Evolutionary conservation across 2,797 vertebrate genomes (phyloP).

Genomic region (Myioborus miniatus): DNA sequence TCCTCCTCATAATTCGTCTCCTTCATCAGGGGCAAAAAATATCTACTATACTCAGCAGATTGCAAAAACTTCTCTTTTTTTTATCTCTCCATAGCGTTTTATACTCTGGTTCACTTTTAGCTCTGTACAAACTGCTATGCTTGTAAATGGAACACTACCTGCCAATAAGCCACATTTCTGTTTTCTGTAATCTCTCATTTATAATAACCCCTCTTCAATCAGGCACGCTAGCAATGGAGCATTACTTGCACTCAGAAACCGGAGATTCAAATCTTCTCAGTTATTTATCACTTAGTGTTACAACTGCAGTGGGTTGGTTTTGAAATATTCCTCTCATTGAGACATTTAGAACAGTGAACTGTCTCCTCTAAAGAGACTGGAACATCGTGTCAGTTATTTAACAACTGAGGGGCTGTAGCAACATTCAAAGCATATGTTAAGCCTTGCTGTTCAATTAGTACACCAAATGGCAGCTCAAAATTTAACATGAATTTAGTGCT

Average conservation of each 20-base stretch:
- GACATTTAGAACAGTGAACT: not conserved
- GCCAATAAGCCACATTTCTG: not conserved
- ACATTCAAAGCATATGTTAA: not conserved
- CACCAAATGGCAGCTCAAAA: constrained; percentile 17
- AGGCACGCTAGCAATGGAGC: not conserved
- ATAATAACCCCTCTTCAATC: not conserved
- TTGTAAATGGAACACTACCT: not conserved
- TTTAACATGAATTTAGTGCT: not conserved
- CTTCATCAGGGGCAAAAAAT: not conserved
- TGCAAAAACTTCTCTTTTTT: not conserved
- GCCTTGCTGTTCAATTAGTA: not conserved
- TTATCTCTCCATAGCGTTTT: not conserved
- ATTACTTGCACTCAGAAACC: not conserved
- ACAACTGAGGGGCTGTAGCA: not conserved
- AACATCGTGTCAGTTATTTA: not conserved
- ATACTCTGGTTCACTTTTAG: not conserved
- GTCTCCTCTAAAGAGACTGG: not conserved
- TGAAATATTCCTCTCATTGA: not conserved
- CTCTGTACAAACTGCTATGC: not conserved
- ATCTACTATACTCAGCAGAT: not conserved
- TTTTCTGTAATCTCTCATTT: not conserved
- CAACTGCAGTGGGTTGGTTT: not conserved
- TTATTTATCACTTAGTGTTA: not conserved
- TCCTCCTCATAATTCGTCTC: not conserved
- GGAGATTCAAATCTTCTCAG: not conserved